Percentiles rank a stretch among this genome's conserved stretches.
Evolutionary conservation across 2,797 vertebrate genomes (phyloP).

Genomic region (Onychomys arenicola): DNA sequence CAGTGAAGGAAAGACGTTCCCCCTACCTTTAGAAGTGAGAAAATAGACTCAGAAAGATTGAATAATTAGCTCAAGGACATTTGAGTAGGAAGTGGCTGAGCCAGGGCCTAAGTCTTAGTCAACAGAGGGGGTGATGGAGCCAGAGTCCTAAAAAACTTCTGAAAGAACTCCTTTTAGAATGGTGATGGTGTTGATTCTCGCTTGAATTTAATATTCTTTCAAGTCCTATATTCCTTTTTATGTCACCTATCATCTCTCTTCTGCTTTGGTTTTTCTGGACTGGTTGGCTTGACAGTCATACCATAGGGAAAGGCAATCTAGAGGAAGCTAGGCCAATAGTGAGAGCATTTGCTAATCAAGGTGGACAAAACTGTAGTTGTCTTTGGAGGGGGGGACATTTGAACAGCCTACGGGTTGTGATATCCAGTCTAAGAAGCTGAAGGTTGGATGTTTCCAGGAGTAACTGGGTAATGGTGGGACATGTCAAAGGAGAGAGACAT

Average conservation of each 20-base stretch:
- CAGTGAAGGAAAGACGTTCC: not conserved
- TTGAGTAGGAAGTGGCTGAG: not conserved
- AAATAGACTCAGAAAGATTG: conserved; percentile 6
- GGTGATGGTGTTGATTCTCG: conserved; percentile 91
- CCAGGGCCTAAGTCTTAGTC: not conserved
- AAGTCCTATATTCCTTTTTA: not conserved
- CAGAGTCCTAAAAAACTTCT: not conserved
- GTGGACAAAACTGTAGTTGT: not conserved
- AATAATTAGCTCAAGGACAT: conserved; percentile 29
- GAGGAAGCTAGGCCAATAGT: not conserved
- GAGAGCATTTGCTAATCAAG: conserved; percentile 36
- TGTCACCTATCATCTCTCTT: not conserved
- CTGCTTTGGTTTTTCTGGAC: conserved; percentile 41
- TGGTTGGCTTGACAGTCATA: not conserved
- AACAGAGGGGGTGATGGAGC: not conserved
- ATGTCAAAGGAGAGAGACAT: not conserved
- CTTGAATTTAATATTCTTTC: not conserved
- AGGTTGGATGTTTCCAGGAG: not conserved
- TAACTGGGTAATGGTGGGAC: not conserved
- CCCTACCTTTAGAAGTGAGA: not conserved
- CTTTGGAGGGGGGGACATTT: not conserved
- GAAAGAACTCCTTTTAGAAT: conserved; percentile 83
- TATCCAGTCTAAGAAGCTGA: not conserved
- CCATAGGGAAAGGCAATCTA: not conserved
- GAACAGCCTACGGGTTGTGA: not conserved